These are phyloP conservation scores for Microcaecilia unicolor DNA, from an alignment of 2,797 vertebrate genomes.

Conservation along the genomic window DNA sequence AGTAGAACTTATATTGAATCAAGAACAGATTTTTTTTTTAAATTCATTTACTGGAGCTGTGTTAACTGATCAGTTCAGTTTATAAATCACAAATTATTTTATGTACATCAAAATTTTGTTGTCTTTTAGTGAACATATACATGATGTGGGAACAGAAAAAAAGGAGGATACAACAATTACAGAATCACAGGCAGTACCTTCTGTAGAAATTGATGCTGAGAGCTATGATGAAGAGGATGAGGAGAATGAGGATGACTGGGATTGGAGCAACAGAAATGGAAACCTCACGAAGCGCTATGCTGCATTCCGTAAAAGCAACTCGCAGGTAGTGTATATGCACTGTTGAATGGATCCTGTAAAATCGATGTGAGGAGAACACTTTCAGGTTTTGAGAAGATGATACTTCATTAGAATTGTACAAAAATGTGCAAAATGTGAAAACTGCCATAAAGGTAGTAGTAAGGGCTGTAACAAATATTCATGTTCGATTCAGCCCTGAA, in stretches of 20 bases:
- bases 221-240: slow-evolving; percentile 34
- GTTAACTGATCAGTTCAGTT: too few relatives aligned
- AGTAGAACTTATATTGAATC: too few relatives aligned
- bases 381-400: neutral
- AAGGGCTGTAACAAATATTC: too few relatives aligned
- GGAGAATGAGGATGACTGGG: slow-evolving; percentile 59
- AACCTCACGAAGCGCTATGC: slow-evolving; percentile 56
- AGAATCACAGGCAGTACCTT: slow-evolving; percentile 1
- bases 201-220: neutral
- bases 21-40: too few relatives aligned
- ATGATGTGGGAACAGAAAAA: neutral
- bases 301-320: slow-evolving; percentile 39
- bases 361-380: neutral
- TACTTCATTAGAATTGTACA: neutral
- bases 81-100: too few relatives aligned
- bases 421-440: neutral
- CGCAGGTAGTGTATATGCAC: slow-evolving; percentile 57
- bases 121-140: slow-evolving; percentile 31
- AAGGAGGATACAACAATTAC: slow-evolving; percentile 1
- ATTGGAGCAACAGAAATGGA: slow-evolving; percentile 57
- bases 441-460: neutral
- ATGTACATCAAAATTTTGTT: neutral
- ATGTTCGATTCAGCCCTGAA: too few relatives aligned
- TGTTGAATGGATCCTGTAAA: neutral
- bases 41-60: too few relatives aligned